Evolutionary conservation across 2,113 vertebrate species (phyloP), one percentile per base, ranked within the genome.

Genomic region (Eptesicus fuscus): DNA sequence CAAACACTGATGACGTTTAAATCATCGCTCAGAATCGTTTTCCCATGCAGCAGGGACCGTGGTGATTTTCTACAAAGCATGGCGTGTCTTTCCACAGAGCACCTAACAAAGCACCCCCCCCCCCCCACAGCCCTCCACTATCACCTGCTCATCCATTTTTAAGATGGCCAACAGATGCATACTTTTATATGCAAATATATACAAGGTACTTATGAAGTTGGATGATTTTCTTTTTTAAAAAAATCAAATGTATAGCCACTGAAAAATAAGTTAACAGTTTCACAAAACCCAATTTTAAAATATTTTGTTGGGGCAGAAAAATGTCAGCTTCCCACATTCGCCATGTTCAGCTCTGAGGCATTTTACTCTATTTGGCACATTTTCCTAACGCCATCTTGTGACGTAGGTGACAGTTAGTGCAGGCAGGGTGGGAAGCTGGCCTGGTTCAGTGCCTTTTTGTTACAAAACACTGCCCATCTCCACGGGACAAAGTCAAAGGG

Each of bases 21-120:
- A 78, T 56, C 18, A 73, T 0, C 49, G 61, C 89, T 96, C 82
- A 79, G 53, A 14, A 2, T 67, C 91, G 51, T 42, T 61, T 59
- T 88, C 74, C 95, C 97, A 96, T 98, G 98, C 97, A 97, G 94
- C 42, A 93, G 61, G 96, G 59, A 96, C 88, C 47, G 84, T 4
- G 61, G 96, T 88, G 88, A 73, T 85, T 69, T 96, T 92, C 70
- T 20, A 63, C 44, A 91, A 65, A 88, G 69, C 28, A 91, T n/a
- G 56, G 22, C 10, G 17, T 6, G 12, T 63, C 82, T 96, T 74
- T 32, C 61, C 78, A 73, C 53, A 83, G 47, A 7, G 23, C 90
- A 49, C 1, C 11, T 18, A 20, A 79, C 11, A 63, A 40, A 80
- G 61, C 14, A 13, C 61, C 42, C 35, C 11, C 37, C 28, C 78